Conservation (phyloP, 64 coral and sea anemone species). For the Dendrophyllia cribrosa region DNA sequence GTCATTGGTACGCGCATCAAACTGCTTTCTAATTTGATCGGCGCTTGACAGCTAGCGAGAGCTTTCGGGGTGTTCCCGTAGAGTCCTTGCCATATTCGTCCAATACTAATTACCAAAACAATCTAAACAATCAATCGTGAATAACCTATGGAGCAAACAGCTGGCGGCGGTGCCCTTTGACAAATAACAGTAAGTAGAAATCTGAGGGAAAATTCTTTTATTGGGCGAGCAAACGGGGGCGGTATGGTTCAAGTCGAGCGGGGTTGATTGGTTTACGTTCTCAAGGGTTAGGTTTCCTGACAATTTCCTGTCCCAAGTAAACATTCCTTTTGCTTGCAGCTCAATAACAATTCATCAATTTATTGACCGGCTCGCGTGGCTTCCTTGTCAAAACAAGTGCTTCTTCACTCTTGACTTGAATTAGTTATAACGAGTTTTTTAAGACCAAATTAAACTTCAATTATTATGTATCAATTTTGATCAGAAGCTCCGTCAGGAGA, state of each 20-base stretch:
- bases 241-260: background rate
- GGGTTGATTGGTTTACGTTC: background rate
- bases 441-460: conserved; percentile 26
- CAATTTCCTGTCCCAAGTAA: background rate
- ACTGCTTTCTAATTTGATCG: background rate
- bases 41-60: conserved; percentile 45
- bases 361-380: background rate
- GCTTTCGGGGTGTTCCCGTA: conserved; percentile 13
- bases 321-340: background rate
- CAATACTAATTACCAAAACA: conserved; percentile 64
- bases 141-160: conserved; percentile 42
- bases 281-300: conserved; percentile 33
- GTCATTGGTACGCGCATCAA: conserved; percentile 51
- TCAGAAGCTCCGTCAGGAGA: background rate
- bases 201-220: conserved; percentile 3
- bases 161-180: conserved; percentile 38
- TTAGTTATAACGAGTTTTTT: conserved; percentile 32
- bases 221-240: conserved; percentile 27
- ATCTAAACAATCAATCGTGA: conserved; percentile 69
- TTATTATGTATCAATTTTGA: conserved; percentile 4
- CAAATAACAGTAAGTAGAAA: background rate
- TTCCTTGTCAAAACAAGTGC: background rate
- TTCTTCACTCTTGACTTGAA: background rate
- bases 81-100: conserved; percentile 77
- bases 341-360: background rate